Evolutionary conservation across 2,113 vertebrate genomes (phyloP), one percentile per base, ranked within the genome.

Genomic region (Laticauda colubrina): DNA sequence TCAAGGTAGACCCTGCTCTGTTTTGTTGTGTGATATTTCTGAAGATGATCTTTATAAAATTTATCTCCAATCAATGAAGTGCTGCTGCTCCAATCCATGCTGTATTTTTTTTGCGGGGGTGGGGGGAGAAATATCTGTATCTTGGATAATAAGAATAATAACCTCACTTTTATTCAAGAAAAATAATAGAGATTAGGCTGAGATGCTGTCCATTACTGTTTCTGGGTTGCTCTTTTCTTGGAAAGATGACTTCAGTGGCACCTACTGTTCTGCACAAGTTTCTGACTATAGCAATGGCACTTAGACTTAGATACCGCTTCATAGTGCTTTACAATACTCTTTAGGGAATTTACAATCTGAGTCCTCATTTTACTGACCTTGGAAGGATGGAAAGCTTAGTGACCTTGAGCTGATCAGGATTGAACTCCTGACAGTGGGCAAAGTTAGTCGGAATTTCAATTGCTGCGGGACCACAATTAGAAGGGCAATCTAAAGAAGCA

Each of bases 1-100:
- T 99, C 92, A 99, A 99, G 98, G 99, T 99, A 97, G 96, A 95
- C 12, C 0, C 39, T 24, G 3, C 29, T 23, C 56, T 61, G 34
- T 81, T 87, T 29, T 48, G 26, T 81, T 48, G 43, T 24, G 29
- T 89, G 57, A 15, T 93, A 3, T 89, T 86, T 89, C 69, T 86
- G 61, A 48, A 81, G 88, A n/a, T 20, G 18, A n/a, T 5, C n/a
- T 87, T 86, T 88, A 26, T 89, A 5, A 26, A 89, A 43, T 81
- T 39, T 39, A 39, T 39, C 75, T 81, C 34, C 34, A 81, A 39
- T 39, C 15, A 9, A 39, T 48, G 23, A 69, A 81, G n/a, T 89
- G 43, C 45, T 89, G 39, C 18, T 20, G 6, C 45, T 26, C 23
- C 57, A 59, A 24, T 59, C 54, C 89, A 12, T 93, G 54, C 14